phyloP scores from a whole-genome alignment of 2,888 invertebrate species.

The Pollenia angustigena region DNA sequence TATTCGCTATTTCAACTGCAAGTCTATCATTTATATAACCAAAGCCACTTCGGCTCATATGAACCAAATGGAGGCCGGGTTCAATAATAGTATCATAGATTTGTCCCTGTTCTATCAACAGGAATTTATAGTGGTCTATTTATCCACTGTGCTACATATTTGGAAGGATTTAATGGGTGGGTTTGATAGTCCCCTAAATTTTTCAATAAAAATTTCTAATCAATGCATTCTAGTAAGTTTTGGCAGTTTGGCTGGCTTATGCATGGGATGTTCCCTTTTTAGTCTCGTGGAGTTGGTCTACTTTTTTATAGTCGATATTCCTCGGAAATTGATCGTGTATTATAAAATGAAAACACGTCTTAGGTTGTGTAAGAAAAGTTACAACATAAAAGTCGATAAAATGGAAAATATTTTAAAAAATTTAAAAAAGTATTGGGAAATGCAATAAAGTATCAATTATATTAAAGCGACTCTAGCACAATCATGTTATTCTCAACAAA shows the following conservation, averaged over 20 bases:
- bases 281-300: slow-evolving; percentile 84
- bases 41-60: slow-evolving; percentile 76
- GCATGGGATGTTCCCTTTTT: slow-evolving; percentile 84
- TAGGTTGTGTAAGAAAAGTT: slow-evolving; percentile 1
- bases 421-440: not conserved
- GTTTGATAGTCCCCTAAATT: slow-evolving; percentile 3
- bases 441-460: too few relatives aligned
- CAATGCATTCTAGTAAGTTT: slow-evolving; percentile 82
- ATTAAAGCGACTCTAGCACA: too few relatives aligned
- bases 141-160: slow-evolving; percentile 83
- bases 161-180: slow-evolving; percentile 84
- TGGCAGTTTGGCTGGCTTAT: slow-evolving; percentile 85
- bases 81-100: slow-evolving; percentile 76
- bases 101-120: slow-evolving; percentile 82
- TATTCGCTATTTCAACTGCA: slow-evolving; percentile 81
- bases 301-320: slow-evolving; percentile 79
- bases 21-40: slow-evolving; percentile 77
- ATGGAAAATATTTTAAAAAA: slow-evolving; percentile 39
- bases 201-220: not conserved
- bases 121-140: slow-evolving; percentile 82
- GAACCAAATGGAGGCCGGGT: slow-evolving; percentile 31
- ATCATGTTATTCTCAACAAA: too few relatives aligned
- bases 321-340: slow-evolving; percentile 69
- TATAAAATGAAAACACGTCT: not conserved
- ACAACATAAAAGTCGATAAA: not conserved